These are phyloP conservation scores for Prionailurus viverrinus DNA, from an alignment of 2,113 vertebrate species.

Conservation along the genomic window DNA sequence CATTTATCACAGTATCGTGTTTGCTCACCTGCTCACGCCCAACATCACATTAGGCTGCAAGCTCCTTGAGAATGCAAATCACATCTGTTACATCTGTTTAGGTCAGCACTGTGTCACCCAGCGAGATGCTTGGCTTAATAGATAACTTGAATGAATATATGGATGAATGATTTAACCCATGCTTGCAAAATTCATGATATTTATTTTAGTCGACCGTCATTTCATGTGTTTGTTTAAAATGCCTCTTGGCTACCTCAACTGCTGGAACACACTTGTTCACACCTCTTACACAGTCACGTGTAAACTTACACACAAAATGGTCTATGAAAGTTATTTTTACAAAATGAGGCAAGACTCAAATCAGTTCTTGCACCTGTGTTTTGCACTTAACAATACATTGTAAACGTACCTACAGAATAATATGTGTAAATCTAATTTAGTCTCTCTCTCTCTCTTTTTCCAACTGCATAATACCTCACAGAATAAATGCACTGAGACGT, in stretches of 20 bases:
- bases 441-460: neutral
- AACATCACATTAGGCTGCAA: neutral
- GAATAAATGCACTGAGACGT: neutral
- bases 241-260: neutral
- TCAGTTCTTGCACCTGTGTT: neutral
- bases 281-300: neutral
- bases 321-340: neutral
- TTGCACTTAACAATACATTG: neutral
- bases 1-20: neutral
- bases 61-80: neutral
- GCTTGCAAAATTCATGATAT: neutral
- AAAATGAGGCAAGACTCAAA: neutral
- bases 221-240: neutral
- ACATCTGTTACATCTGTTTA: neutral
- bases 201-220: neutral
- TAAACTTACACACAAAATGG: neutral
- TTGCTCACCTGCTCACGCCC: neutral
- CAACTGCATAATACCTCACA: neutral
- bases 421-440: neutral
- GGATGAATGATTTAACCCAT: neutral
- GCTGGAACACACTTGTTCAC: neutral
- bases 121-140: neutral
- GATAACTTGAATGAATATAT: neutral
- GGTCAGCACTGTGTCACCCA: neutral
- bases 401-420: neutral